A percentile compares a stretch with the other conserved stretches of the same genome.
Conservation (phyloP, 2,888 invertebrate species). For the Apodemia zela region DNA sequence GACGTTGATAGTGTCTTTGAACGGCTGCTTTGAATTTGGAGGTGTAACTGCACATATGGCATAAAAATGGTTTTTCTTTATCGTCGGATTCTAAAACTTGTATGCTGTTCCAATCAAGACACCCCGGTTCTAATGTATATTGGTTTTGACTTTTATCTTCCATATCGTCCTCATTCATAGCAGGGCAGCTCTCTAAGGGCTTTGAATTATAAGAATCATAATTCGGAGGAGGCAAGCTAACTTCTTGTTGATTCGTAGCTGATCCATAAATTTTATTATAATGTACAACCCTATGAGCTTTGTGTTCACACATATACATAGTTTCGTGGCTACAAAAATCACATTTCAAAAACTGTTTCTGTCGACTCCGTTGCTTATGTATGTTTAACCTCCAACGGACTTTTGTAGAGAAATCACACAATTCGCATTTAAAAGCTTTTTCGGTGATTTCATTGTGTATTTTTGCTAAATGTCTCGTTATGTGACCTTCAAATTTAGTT, state of each 20-base stretch:
- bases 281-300: slow-evolving; percentile 46
- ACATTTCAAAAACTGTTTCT: slow-evolving; percentile 42
- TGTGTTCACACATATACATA: slow-evolving; percentile 49
- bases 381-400: slow-evolving; percentile 52
- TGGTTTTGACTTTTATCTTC: slow-evolving; percentile 34
- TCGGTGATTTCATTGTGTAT: slow-evolving; percentile 53
- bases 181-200: background rate
- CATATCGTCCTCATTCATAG: slow-evolving; percentile 4
- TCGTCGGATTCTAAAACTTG: slow-evolving; percentile 47
- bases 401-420: slow-evolving; percentile 55
- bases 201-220: slow-evolving; percentile 23
- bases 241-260: slow-evolving; percentile 12
- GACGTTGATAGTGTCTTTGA: slow-evolving; percentile 58
- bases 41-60: slow-evolving; percentile 49
- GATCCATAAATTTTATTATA: slow-evolving; percentile 34
- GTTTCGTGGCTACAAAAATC: slow-evolving; percentile 48
- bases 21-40: slow-evolving; percentile 60
- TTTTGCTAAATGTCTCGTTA: slow-evolving; percentile 53
- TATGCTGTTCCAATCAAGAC: slow-evolving; percentile 52
- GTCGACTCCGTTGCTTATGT: slow-evolving; percentile 50
- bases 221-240: slow-evolving; percentile 29
- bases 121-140: slow-evolving; percentile 46
- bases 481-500: slow-evolving; percentile 54
- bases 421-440: slow-evolving; percentile 48
- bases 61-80: slow-evolving; percentile 50